Percentiles rank a stretch among this genome's conserved stretches.
phyloP scores from a whole-genome alignment of 2,113 vertebrate species.

The Oreochromis spilurus region DNA sequence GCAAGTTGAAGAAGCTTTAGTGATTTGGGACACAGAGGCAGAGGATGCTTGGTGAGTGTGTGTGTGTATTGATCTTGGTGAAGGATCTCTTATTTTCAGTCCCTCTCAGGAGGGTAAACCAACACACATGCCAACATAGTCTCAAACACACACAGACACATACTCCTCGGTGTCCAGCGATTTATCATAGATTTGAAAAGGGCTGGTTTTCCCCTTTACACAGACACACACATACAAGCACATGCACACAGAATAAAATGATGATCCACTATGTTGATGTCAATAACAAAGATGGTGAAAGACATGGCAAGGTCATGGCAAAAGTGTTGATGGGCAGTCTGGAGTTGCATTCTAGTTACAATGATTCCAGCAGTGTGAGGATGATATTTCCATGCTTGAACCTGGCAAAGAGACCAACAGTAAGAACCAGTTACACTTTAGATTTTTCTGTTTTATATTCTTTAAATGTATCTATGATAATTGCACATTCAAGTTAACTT shows the following conservation, averaged over 20 bases:
- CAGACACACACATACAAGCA: neutral
- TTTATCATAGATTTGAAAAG: slow-evolving; percentile 19
- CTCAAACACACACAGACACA: neutral
- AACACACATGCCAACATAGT: neutral
- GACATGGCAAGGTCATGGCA: neutral
- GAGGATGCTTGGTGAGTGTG: neutral
- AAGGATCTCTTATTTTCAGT: slow-evolving; percentile 27
- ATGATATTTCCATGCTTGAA: neutral
- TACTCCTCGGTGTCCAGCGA: neutral
- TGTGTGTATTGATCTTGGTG: slow-evolving; percentile 28
- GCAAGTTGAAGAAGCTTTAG: slow-evolving; percentile 27
- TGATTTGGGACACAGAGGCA: slow-evolving; percentile 11
- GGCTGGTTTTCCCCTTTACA: neutral
- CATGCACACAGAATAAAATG: neutral
- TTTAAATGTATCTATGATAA: neutral
- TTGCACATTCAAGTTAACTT: neutral
- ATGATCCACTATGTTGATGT: neutral
- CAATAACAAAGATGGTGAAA: neutral
- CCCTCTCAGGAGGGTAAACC: neutral
- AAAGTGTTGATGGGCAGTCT: neutral
- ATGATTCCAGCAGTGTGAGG: neutral
- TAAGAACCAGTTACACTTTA: neutral
- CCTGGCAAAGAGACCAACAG: neutral
- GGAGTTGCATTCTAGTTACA: neutral
- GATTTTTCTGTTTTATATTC: neutral